Evolutionary conservation across 2,888 invertebrate genomes (phyloP), one percentile per base, ranked within the genome.

Genomic region (Eupithecia insigniata): DNA sequence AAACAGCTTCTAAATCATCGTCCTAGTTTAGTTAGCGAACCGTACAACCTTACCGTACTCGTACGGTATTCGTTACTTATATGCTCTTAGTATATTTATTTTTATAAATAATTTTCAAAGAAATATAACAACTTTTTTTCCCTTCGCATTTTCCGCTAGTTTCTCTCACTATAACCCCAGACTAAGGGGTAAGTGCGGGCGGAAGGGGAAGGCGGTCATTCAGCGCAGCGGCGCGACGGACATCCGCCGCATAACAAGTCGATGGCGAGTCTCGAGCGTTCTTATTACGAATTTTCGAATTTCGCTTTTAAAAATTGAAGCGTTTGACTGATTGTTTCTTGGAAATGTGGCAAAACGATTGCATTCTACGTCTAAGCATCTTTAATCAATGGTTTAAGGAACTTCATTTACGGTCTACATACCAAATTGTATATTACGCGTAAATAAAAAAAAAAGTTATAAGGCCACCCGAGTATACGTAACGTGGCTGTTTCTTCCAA

Each of bases 171-270:
- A 67, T 74, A 72, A 70, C 78, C 76, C 64, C 71, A 76, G 71
- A 64, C 77, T 72, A 79, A 82, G 82, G 85, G 84, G 84, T 82
- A 76, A 73, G 83, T 76, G 83, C 78, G 82, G 82, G 81, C 88
- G 92, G 91, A 90, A 91, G 88, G 90, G 93, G 93, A 92, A 92
- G 92, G 89, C 92, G 94, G 94, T 94, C 94, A 94, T 94, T 94
- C 92, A 92, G 92, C 90, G 92, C 92, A 92, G 92, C 93, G 92
- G 93, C 92, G 92, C 93, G 91, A 90, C 94, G 94, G 94, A 94
- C 94, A 90, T 94, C 94, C 94, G 94, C 92, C 93, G 94, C 93
- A 94, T 94, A 94, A 94, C 94, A 94, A 94, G 92, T 92, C 93
- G 92, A 92, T 92, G 92, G 90, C 90, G 90, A 90, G 83, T 90